phyloP scores from a whole-genome alignment of 1,140 invertebrate genomes.

The Aplysia californica region DNA sequence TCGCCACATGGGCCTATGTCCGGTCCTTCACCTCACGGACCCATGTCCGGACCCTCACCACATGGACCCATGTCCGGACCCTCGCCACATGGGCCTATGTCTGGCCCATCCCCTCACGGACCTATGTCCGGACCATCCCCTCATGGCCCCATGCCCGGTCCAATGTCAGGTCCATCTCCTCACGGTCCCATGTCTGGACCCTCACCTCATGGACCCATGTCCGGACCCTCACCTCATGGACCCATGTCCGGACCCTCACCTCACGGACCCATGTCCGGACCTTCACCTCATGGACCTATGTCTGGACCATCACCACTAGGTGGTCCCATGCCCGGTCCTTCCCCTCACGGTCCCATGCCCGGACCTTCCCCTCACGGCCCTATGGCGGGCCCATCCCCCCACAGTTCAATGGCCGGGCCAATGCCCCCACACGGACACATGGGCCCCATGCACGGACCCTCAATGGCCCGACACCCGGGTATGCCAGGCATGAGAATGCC shows the following conservation, averaged over 20 bases:
- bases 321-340: constrained; percentile 3
- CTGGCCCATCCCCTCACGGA: no score
- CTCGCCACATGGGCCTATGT: neutral
- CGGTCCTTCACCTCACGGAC: constrained; percentile 11
- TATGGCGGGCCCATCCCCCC: neutral
- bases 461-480: constrained; percentile 10
- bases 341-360: neutral
- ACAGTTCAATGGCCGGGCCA: neutral
- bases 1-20: neutral
- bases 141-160: no score
- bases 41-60: neutral
- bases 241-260: constrained; percentile 14
- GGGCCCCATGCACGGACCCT: constrained; percentile 19
- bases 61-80: neutral
- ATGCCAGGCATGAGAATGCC: constrained; percentile 17
- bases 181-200: no score
- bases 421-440: neutral
- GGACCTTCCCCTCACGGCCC: constrained; percentile 10
- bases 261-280: neutral
- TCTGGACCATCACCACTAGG: no score
- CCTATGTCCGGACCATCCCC: no score
- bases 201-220: no score
- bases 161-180: constrained; percentile 7
- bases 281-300: constrained; percentile 1
- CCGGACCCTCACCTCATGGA: no score